A percentile compares a stretch with the other conserved stretches of the same genome.
These are phyloP conservation scores for Acanthurus leucopareius DNA, from an alignment of 2,797 vertebrate species.

Conservation along the genomic window DNA sequence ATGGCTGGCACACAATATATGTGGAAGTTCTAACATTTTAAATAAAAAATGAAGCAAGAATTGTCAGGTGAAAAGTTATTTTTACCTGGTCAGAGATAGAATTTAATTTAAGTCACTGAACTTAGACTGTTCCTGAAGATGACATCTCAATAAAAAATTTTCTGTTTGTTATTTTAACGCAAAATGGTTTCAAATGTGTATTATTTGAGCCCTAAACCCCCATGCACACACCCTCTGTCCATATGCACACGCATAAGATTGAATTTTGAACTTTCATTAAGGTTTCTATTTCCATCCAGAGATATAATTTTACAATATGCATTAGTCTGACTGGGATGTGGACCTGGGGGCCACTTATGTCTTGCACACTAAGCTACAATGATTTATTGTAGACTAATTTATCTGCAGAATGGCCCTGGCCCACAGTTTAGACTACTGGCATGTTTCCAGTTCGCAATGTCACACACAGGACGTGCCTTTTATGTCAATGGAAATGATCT, in stretches of 20 bases:
- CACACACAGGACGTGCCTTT: constrained; percentile 71
- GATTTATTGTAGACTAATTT: constrained; percentile 48
- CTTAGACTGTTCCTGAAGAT: neutral
- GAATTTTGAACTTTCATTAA: constrained; percentile 20
- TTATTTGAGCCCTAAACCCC: neutral
- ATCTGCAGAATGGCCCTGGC: constrained; percentile 42
- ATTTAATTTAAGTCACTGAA: neutral
- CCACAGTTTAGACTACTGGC: constrained; percentile 26
- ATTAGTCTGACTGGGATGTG: constrained; percentile 45
- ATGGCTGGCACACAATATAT: too few species aligned
- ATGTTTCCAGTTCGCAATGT: constrained; percentile 79
- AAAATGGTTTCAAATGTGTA: neutral
- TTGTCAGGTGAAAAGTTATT: neutral
- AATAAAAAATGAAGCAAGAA: neutral
- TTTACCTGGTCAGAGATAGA: neutral
- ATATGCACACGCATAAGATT: neutral
- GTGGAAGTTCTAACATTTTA: neutral
- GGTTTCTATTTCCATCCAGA: constrained; percentile 39
- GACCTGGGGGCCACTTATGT: constrained; percentile 29
- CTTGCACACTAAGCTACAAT: constrained; percentile 15
- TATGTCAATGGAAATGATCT: constrained; percentile 49
- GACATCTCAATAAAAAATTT: neutral
- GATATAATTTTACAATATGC: constrained; percentile 29
- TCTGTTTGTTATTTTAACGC: neutral
- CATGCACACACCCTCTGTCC: too few species aligned